phyloP scores from a whole-genome alignment of 35 echinoderm and acorn worm species.

The Lytechinus variegatus region DNA sequence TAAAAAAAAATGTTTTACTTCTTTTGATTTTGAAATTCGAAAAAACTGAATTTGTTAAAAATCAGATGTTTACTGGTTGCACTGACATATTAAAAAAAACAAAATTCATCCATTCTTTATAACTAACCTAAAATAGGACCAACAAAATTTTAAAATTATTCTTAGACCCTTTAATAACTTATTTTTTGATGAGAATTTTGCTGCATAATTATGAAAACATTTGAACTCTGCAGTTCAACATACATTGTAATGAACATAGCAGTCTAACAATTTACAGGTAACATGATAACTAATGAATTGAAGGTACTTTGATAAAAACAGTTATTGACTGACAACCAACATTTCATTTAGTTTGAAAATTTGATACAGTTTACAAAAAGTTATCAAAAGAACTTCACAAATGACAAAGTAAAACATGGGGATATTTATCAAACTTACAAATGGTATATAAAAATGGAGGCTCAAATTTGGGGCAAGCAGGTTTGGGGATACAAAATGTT shows the following conservation, averaged over 20 bases:
- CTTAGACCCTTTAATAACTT: background rate
- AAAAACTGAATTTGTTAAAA: background rate
- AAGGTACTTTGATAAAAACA: background rate
- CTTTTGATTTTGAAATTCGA: background rate
- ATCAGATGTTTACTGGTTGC: background rate
- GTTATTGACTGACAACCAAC: background rate
- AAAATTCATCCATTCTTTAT: background rate
- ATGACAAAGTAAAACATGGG: background rate
- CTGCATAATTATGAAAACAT: background rate
- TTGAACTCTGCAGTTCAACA: background rate
- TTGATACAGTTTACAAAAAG: constrained; percentile 7
- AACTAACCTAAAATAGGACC: background rate
- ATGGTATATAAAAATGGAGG: constrained; percentile 5
- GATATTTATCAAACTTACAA: background rate
- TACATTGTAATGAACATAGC: background rate
- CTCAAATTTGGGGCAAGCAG: background rate
- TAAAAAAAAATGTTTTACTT: background rate
- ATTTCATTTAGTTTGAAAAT: background rate
- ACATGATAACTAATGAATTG: background rate
- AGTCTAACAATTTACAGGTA: background rate
- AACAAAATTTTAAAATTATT: background rate
- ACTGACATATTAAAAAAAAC: background rate
- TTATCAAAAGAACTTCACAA: background rate
- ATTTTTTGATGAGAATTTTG: background rate
- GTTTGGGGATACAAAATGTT: background rate